Evolutionary conservation across 2,113 vertebrate species (phyloP).

Genomic region (Sceloporus tristichus): DNA sequence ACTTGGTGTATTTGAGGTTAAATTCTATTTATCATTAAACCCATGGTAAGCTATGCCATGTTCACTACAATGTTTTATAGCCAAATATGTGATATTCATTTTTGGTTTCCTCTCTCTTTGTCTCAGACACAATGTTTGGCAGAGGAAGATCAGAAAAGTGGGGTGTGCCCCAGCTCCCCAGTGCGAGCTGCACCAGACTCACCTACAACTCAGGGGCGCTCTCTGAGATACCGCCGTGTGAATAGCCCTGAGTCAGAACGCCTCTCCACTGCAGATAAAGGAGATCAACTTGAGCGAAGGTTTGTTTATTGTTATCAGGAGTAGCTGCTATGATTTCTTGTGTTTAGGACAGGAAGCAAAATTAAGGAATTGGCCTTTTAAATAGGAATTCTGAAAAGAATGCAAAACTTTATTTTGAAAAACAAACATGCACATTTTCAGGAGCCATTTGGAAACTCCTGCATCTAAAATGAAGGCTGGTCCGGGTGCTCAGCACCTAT

Average conservation of each 20-base stretch:
- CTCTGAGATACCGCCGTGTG: constrained; percentile 88
- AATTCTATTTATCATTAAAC: background rate
- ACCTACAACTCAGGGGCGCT: constrained; percentile 87
- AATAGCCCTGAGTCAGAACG: constrained; percentile 95
- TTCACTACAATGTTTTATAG: background rate
- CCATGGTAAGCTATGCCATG: background rate
- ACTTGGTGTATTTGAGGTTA: background rate
- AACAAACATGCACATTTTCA: background rate
- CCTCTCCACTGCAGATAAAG: constrained; percentile 88
- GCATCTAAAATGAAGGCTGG: background rate
- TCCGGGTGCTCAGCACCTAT: background rate
- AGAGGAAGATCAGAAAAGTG: constrained; percentile 91
- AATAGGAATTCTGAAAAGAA: background rate
- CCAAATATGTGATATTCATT: constrained; percentile 34
- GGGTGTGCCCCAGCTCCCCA: constrained; percentile 87
- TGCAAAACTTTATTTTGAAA: background rate
- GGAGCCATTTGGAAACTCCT: background rate
- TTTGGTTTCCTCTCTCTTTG: constrained; percentile 19
- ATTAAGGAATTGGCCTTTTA: background rate
- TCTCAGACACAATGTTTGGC: constrained; percentile 85
- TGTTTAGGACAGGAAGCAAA: background rate
- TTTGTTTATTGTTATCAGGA: constrained; percentile 60
- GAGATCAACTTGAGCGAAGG: constrained; percentile 90
- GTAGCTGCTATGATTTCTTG: background rate
- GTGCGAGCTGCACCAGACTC: constrained; percentile 89